A percentile compares a stretch with the other conserved stretches of the same genome.
Evolutionary conservation across 2,797 vertebrate species (phyloP).

Genomic region (Chaunax sp.): DNA sequence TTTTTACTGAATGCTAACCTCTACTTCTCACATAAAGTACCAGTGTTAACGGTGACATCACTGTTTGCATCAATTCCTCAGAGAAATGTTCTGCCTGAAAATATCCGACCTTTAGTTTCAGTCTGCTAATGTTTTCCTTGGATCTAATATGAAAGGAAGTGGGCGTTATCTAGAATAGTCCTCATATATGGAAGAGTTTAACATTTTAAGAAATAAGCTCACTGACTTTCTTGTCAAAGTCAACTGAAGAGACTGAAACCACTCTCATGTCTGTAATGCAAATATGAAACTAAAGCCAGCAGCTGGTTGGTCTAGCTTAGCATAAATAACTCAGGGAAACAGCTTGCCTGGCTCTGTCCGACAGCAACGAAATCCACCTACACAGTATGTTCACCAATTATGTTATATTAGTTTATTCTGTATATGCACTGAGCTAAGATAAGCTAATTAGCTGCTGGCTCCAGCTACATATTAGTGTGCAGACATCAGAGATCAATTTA

Average conservation of each 20-base stretch:
- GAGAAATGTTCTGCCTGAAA: neutral
- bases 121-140: neutral
- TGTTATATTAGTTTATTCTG: no score
- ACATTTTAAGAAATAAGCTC: neutral
- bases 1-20: constrained; percentile 51
- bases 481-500: no score
- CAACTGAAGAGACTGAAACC: neutral
- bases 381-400: no score
- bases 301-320: neutral
- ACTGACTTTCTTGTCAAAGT: neutral
- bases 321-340: no score
- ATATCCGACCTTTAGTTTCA: neutral
- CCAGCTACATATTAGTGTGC: no score
- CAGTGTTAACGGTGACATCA: neutral
- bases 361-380: neutral
- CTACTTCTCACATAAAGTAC: constrained; percentile 26
- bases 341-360: neutral
- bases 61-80: constrained; percentile 9
- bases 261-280: neutral
- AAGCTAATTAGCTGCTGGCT: no score
- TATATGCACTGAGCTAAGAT: no score
- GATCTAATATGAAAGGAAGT: neutral
- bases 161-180: neutral
- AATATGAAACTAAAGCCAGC: neutral
- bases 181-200: neutral